A percentile compares a stretch with the other conserved stretches of the same genome.
These are phyloP conservation scores for Perdix hodgsoniae DNA, from an alignment of 2,797 vertebrate species.

Conservation along the genomic window DNA sequence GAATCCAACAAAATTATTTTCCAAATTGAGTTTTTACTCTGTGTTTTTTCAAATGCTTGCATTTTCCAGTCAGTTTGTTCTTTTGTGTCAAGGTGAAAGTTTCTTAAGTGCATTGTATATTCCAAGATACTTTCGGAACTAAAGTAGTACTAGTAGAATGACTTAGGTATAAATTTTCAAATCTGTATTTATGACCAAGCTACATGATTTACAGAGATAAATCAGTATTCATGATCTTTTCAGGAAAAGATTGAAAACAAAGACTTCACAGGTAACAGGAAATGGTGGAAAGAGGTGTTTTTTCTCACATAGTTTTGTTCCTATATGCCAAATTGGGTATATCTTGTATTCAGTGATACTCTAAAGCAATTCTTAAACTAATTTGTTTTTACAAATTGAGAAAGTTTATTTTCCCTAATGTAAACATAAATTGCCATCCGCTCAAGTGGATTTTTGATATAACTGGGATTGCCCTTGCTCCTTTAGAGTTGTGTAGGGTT, in stretches of 20 bases:
- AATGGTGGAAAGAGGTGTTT: conserved; percentile 50
- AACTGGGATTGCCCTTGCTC: neutral
- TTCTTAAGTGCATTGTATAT: conserved; percentile 15
- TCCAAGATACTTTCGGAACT: conserved; percentile 22
- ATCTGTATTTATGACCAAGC: conserved; percentile 37
- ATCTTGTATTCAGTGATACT: neutral
- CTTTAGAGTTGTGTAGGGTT: neutral
- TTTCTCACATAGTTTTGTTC: neutral
- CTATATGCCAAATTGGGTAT: neutral
- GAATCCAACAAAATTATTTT: conserved; percentile 15
- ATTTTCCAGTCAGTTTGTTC: conserved; percentile 75
- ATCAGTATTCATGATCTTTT: conserved; percentile 59
- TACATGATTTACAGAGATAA: conserved; percentile 57
- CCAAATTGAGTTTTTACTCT: neutral
- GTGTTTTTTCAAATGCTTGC: neutral
- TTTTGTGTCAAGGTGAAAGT: conserved; percentile 52
- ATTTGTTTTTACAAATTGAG: neutral
- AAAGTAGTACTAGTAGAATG: neutral
- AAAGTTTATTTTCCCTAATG: neutral
- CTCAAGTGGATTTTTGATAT: neutral
- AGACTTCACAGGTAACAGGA: conserved; percentile 65
- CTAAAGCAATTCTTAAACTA: neutral
- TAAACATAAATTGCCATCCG: neutral
- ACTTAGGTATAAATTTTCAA: conserved; percentile 29
- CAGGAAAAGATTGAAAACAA: conserved; percentile 70